Evolutionary conservation across 2,113 vertebrate species (phyloP), one percentile per base, ranked within the genome.

Genomic region (Bos indicus): DNA sequence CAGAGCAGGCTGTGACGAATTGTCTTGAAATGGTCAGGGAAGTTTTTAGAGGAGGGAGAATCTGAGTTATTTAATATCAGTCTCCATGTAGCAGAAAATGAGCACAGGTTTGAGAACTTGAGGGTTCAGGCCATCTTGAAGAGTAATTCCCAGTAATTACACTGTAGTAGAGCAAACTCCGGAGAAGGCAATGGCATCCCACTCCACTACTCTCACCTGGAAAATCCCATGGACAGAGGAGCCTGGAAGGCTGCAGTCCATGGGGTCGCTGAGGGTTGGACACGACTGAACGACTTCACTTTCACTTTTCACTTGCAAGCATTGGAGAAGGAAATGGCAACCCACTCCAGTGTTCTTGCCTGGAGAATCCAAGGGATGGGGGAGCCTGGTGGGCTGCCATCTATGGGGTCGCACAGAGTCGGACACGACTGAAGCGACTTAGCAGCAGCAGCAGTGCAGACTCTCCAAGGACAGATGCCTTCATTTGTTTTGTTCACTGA

Each of bases 371-470:
- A 6, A 62, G 60, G 60, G 6, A 62, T 0, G 0, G 13, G 0
- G 28, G 60, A 62, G 60, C 60, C 60, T 30, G 28, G 6, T 62
- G 60, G 60, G 28, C 60, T 62, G 28, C 60, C 2, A 0, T 30
- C 60, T 30, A 7, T 60, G 26, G 59, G 26, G 59, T 30, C 6
- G 0, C 13, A 62, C 60, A 30, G 28, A 62, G 60, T 62, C 0
- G 1, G 60, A 30, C 28, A 62, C 2, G 0, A 62, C 28, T 30
- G 59, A 30, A 62, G 6, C 0, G 0, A 30, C 28, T 62, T 62
- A 62, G 60, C 60, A 62, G 60, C 60, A 62, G 59, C 56, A 60
- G 26, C 59, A n/a, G 17, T 25, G 11, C 67, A 51, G 85, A 52
- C 12, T 28, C 11, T 30, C n/a, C 46, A 85, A 91, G 54, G 23